Evolutionary conservation across 1,140 invertebrate species (phyloP), one percentile per base, ranked within the genome.

Genomic region (Leptinotarsa defecta): DNA sequence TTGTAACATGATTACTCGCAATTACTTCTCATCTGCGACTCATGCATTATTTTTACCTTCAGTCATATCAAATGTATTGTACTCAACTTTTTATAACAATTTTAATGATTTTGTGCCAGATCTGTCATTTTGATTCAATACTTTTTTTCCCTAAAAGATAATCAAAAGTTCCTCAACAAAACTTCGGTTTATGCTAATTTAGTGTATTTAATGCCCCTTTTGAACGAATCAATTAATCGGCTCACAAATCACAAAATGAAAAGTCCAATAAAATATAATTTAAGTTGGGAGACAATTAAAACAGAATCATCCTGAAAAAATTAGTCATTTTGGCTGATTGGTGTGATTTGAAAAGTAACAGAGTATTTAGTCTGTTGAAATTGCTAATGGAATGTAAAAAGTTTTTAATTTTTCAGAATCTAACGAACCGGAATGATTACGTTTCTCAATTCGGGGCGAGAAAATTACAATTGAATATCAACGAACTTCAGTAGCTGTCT

Each of bases 301-400:
- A 71, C 48, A 43, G 61, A 71, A 71, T 71, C 57, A 71, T 71
- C 61, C 52, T 13, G 49, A 62, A 20, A 71, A 71, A 71, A 71
- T 71, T 15, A 71, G 43, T 62, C 11, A 63, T 71, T 71, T 62
- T 24, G 49, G 24, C 27, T 49, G 70, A 71, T 71, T 49, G 57
- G 57, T 19, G 70, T 62, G 61, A 71, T 62, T 62, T 63, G 15
- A 61, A 71, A n/a, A 71, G 70, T 19, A 62, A 62, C 49, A 2
- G 34, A 71, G 70, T 71, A 62, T 71, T 71, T 71, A 71, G 70
- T 71, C 70, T 71, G 70, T 71, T 71, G 70, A 71, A 71, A 62
- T 57, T 71, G 49, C 70, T 71, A 71, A 71, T 71, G 70, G 27
- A 71, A 71, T 71, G 70, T 71, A 71, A 71, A 71, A 70, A 71